Evolutionary conservation across 2,113 vertebrate species (phyloP).

Genomic region (Tamias sibiricus): DNA sequence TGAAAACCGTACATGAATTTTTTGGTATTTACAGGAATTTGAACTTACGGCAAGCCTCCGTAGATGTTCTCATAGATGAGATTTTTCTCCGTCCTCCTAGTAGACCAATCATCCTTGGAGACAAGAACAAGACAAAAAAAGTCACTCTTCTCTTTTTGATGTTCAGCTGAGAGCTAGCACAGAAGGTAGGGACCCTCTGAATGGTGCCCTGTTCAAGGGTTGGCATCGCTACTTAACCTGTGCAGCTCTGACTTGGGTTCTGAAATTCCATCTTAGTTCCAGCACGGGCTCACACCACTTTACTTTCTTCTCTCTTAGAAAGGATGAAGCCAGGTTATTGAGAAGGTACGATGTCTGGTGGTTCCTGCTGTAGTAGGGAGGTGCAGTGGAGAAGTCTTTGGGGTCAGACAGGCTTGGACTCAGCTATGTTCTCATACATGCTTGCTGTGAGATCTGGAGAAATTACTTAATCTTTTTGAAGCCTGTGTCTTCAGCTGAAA

Average conservation of each 20-base stretch:
- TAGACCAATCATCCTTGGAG: neutral
- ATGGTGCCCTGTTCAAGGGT: accelerated
- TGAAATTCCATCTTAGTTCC: neutral
- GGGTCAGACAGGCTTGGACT: neutral
- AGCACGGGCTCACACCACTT: neutral
- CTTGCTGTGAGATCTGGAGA: neutral
- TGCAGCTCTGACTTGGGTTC: neutral
- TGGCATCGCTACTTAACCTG: neutral
- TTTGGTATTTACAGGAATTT: neutral
- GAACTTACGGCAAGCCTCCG: neutral
- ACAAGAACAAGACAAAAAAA: neutral
- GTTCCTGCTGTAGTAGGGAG: neutral
- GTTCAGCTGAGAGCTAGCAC: accelerated
- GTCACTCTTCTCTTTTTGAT: neutral
- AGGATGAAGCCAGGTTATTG: neutral
- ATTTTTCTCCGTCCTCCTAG: neutral
- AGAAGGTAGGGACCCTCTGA: neutral
- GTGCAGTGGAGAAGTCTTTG: neutral
- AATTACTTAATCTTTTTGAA: neutral
- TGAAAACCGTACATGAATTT: neutral
- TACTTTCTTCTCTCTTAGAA: neutral
- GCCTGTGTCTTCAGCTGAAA: neutral
- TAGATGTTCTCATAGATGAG: neutral
- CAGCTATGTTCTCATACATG: neutral
- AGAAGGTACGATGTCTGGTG: neutral